Evolutionary conservation across 1,140 invertebrate genomes (phyloP), one percentile per base, ranked within the genome.

Genomic region (Varroa destructor): DNA sequence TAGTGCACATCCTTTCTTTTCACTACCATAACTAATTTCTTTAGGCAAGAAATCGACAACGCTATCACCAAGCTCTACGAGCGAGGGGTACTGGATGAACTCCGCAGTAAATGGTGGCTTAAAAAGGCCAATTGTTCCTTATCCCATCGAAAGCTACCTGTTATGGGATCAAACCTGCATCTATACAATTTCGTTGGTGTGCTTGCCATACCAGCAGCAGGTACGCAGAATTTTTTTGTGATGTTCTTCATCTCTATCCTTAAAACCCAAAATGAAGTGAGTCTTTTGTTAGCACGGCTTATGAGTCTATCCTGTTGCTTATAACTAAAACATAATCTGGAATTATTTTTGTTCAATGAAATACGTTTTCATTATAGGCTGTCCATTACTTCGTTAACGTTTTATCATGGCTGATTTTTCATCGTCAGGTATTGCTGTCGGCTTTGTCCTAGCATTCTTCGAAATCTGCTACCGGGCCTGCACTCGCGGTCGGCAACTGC

Each of bases 381-480:
- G 8, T 8, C 46, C 3, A 51, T 8, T 51, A 8, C 46, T 51
- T 51, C 8, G 46, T 51, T 3, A 51, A 51, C 46, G 4, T 51
- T 25, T 25, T 25, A 25, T 25, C 25, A 25, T 25, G 25, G 25
- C 25, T 25, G 25, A 25, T 25, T 25, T 25, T 25, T 25, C 3
- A 3, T 40, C 37, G 1, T 2, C 61, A 67, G 61, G 61, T 1
- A 67, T 67, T 37, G 61, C 61, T 14, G 61, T 67, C 14, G 61
- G 61, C 14, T 67, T 67, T 46, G 37, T 67, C 40, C 37, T 67
- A 5, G 61, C 61, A 12, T 67, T 67, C 61, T 67, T 67, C 61
- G 61, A 67, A 37, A 67, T 67, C 61, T 67, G 61, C 61, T 67
- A 67, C 36, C 14, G 61, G 14, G 61, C 61, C 61, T 67, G 61